Evolutionary conservation across 2,113 vertebrate genomes (phyloP).

Genomic region (Macroglossus sobrinus): DNA sequence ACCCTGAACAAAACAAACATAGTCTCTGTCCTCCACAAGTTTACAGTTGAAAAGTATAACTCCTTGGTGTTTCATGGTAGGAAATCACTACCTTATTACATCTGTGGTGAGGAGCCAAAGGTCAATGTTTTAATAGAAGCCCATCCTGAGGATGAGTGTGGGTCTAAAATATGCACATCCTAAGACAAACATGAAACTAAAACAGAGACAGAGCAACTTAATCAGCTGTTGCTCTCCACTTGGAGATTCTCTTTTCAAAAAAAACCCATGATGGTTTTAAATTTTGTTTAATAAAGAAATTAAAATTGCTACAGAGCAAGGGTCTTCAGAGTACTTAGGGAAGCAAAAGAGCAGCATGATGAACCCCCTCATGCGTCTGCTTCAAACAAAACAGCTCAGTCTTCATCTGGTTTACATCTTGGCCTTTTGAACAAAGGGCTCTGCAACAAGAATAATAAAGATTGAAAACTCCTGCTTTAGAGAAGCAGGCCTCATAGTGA

Average conservation of each 20-base stretch:
- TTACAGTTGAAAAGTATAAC: background rate
- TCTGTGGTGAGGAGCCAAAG: background rate
- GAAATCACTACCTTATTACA: background rate
- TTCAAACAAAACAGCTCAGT: slow-evolving; percentile 38
- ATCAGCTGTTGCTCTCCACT: background rate
- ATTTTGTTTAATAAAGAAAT: background rate
- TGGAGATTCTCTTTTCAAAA: background rate
- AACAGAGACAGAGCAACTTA: background rate
- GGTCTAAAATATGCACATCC: background rate
- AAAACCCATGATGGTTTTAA: background rate
- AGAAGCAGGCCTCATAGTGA: slow-evolving; percentile 35
- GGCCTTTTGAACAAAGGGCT: slow-evolving; percentile 65
- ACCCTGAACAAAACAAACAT: background rate
- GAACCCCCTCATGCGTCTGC: background rate
- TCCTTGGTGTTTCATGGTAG: background rate
- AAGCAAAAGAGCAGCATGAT: background rate
- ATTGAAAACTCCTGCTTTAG: slow-evolving; percentile 53
- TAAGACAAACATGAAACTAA: background rate
- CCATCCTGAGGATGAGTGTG: background rate
- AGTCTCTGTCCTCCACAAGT: background rate
- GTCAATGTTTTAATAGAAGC: background rate
- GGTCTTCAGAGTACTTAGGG: background rate
- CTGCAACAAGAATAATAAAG: slow-evolving; percentile 56
- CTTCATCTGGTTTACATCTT: slow-evolving; percentile 73
- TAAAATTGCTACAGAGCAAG: background rate